Conservation (phyloP, 2,888 invertebrate species). For the Thereva unica region DNA sequence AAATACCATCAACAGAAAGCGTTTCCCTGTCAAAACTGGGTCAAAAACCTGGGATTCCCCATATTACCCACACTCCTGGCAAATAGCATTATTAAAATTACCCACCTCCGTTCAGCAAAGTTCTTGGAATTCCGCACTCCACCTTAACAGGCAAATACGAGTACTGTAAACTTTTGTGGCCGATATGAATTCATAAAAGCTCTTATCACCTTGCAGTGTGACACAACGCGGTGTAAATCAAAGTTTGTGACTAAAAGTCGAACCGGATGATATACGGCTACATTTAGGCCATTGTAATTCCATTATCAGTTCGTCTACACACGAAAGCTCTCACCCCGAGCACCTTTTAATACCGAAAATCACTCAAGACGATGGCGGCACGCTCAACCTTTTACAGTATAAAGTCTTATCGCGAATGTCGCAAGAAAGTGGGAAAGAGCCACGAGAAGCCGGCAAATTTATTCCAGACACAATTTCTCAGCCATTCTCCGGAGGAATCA, state of each 20-base stretch:
- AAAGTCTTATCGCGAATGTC: conserved; percentile 25
- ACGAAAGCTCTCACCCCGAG: conserved; percentile 15
- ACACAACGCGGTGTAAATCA: conserved; percentile 26
- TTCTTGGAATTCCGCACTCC: too few relatives aligned
- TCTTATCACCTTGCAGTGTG: conserved; percentile 11
- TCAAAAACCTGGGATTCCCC: too few relatives aligned
- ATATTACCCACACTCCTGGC: too few relatives aligned
- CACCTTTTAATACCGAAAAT: conserved; percentile 7
- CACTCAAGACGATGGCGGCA: conserved; percentile 5
- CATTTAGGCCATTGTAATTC: conserved; percentile 32
- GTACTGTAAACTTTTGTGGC: neutral
- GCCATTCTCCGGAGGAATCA: neutral
- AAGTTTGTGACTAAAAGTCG: conserved; percentile 29
- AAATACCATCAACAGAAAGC: too few relatives aligned
- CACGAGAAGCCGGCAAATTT: conserved; percentile 15
- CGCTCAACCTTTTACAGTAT: neutral
- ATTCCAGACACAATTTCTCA: conserved; percentile 18
- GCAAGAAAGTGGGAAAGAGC: conserved; percentile 20
- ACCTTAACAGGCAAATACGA: too few relatives aligned
- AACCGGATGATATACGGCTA: conserved; percentile 30
- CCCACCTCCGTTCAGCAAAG: too few relatives aligned
- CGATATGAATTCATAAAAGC: conserved; percentile 12
- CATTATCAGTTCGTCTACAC: conserved; percentile 28
- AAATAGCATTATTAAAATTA: too few relatives aligned
- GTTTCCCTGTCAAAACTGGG: too few relatives aligned